Conservation (phyloP, 2,888 invertebrate genomes). For the Micoletzkya japonica region DNA sequence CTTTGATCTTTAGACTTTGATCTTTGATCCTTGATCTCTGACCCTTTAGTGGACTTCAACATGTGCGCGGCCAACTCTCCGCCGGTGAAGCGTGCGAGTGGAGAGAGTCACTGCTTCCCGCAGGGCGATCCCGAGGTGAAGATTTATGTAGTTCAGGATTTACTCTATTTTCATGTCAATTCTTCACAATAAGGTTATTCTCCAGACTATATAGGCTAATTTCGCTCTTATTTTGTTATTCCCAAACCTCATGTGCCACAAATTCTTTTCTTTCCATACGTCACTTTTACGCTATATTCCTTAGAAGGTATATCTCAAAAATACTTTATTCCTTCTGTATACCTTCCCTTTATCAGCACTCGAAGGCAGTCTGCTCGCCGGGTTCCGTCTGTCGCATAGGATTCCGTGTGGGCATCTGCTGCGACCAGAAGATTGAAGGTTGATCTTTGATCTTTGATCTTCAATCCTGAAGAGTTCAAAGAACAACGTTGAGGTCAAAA, state of each 20-base stretch:
- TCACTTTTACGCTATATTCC: no score
- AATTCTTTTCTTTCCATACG: no score
- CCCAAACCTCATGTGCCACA: no score
- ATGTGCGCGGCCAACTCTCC: constrained; percentile 28
- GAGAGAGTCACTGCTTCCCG: constrained; percentile 25
- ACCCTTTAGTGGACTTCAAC: constrained; percentile 25
- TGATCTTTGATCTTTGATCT: background rate
- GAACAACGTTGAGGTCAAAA: background rate
- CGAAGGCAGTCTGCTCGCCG: constrained; percentile 1
- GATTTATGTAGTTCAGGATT: background rate
- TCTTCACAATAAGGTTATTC: no score
- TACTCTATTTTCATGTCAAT: background rate
- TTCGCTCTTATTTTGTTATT: no score
- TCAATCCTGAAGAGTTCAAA: background rate
- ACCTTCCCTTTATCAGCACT: background rate
- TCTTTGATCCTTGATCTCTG: background rate
- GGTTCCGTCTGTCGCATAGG: constrained; percentile 23
- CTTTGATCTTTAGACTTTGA: no score
- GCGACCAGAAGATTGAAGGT: constrained; percentile 29
- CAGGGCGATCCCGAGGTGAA: constrained; percentile 7
- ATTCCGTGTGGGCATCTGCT: constrained; percentile 23
- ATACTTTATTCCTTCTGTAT: no score
- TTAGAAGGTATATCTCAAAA: background rate
- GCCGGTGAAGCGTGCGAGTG: constrained; percentile 9
- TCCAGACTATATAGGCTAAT: no score